Evolutionary conservation across 2,888 invertebrate genomes (phyloP), one percentile per base, ranked within the genome.

Genomic region (Hemistola chrysoprasaria): DNA sequence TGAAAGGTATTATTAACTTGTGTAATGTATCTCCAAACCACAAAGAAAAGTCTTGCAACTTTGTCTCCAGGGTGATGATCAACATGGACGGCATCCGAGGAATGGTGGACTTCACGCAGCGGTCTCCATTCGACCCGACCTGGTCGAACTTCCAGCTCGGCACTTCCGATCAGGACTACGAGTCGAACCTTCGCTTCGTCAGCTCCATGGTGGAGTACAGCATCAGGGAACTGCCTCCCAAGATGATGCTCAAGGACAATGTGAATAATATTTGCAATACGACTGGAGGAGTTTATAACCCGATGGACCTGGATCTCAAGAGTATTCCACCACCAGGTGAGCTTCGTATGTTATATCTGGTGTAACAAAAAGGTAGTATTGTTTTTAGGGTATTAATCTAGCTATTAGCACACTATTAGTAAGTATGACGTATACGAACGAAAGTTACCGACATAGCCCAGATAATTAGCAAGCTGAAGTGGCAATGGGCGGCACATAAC

Each of bases 81-180:
- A 93, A 94, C 75, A 91, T 93, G 39, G 92, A 93, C 25, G 97
- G 97, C 2, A 93, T 97, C 10, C 92, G 92, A 63, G 97, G 97
- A 0, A 92, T 93, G 34, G 90, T 98, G 1, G 92, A 91, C 6
- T 91, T 98, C 46, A 91, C 89, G 0, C 97, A 97, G 76, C 91
- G 93, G 21, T 95, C 95, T 0, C 94, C 93, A 11, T 96, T 95
- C 71, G 95, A 97, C 74, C 95, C 96, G 0, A 96, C 96, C 0
- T 94, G 94, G 88, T 83, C 94, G 0, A 93, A 92, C 65, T 93
- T 97, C 59, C 92, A 93, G 23, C 72, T 95, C 16, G 90, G 90
- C 0, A 90, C 95, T 0, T 84, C 94, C 0, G 90, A 92, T 57
- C 90, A 91, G 29, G 91, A 93, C 55, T 85, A 93, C 39, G 93